phyloP scores from a whole-genome alignment of 2,113 vertebrate species.

The Pao palembangensis region DNA sequence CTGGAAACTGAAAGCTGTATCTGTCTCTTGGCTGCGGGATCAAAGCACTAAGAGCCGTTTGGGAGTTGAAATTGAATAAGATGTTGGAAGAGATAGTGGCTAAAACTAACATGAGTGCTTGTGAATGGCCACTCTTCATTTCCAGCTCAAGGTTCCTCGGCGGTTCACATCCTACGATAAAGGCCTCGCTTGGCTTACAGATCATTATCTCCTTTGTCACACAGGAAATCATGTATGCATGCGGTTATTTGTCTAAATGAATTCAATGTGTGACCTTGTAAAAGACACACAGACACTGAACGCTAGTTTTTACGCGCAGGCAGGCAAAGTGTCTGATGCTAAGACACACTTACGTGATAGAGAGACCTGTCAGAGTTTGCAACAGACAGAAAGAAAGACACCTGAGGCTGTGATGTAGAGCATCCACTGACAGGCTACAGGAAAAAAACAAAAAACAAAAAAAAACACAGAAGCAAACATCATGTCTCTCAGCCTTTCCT shows the following conservation, averaged over 20 bases:
- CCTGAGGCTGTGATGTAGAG: slow-evolving; percentile 55
- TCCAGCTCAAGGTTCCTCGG: slow-evolving; percentile 54
- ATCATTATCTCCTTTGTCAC: slow-evolving; percentile 24
- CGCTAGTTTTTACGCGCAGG: background rate
- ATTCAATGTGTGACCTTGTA: slow-evolving; percentile 5
- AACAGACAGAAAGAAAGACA: slow-evolving; percentile 35
- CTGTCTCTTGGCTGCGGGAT: slow-evolving; percentile 46
- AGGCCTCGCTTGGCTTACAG: slow-evolving; percentile 36
- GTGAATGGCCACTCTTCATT: slow-evolving; percentile 39
- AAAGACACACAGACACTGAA: background rate
- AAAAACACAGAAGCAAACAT: slow-evolving; percentile 41
- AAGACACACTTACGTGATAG: background rate
- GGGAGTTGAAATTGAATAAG: slow-evolving; percentile 52
- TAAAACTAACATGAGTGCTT: slow-evolving; percentile 54
- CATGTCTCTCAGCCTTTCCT: slow-evolving; percentile 49
- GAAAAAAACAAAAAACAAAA: background rate
- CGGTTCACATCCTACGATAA: slow-evolving; percentile 43
- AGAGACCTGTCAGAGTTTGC: no score
- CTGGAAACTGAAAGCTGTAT: slow-evolving; percentile 46
- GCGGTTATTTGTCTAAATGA: slow-evolving; percentile 12
- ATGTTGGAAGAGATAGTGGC: slow-evolving; percentile 50
- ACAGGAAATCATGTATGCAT: slow-evolving; percentile 8
- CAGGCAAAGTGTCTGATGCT: background rate
- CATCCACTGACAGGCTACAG: slow-evolving; percentile 54
- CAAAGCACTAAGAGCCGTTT: slow-evolving; percentile 58